Conservation (phyloP, 2,888 invertebrate genomes). For the Antitype chi region DNA sequence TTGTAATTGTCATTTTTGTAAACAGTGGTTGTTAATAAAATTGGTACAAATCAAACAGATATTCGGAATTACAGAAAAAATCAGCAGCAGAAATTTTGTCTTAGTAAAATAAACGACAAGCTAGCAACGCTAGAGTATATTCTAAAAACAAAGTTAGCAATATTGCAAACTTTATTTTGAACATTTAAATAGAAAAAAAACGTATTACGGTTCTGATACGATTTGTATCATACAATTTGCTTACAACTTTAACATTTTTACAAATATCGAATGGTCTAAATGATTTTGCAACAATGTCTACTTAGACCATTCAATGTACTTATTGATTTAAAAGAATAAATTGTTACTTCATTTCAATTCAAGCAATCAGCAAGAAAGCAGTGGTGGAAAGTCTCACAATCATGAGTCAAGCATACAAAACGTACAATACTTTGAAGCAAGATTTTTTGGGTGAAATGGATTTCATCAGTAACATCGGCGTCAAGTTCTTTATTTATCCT, state of each 20-base stretch:
- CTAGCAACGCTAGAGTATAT: background rate
- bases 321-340: conserved; percentile 17
- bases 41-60: background rate
- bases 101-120: background rate
- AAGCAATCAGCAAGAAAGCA: conserved; percentile 3
- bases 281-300: conserved; percentile 6
- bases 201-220: background rate
- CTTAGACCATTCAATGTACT: background rate
- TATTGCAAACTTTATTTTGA: background rate
- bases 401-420: conserved; percentile 60
- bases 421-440: conserved; percentile 64
- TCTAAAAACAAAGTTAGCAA: background rate
- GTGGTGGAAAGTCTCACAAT: conserved; percentile 12
- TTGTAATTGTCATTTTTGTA: background rate
- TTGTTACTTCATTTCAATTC: background rate
- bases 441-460: conserved; percentile 74
- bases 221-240: background rate
- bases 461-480: conserved; percentile 73
- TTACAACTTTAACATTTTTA: background rate
- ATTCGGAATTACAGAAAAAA: background rate
- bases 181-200: background rate
- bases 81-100: no score
- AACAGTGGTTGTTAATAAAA: background rate
- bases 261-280: conserved; percentile 45
- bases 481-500: conserved; percentile 79